These are phyloP conservation scores for Coracopsis vasa DNA, from an alignment of 2,113 vertebrate species.

Conservation along the genomic window DNA sequence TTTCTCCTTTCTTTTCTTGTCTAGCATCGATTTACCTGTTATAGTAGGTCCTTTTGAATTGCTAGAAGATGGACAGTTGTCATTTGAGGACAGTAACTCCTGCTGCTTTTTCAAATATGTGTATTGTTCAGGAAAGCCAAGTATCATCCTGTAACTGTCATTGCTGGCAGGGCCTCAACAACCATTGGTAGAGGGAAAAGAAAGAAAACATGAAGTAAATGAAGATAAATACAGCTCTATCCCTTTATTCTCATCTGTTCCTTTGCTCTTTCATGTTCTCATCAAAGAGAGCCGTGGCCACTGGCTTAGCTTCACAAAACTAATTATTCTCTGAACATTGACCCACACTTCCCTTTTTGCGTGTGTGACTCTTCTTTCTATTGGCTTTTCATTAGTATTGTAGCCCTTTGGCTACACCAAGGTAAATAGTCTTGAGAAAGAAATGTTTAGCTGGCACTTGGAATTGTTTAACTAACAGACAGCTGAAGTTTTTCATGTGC, in stretches of 20 bases:
- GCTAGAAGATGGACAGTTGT: neutral
- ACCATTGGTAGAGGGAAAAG: neutral
- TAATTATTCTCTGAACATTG: neutral
- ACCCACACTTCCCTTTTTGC: neutral
- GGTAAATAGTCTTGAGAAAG: slow-evolving; percentile 22
- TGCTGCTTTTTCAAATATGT: neutral
- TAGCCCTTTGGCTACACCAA: neutral
- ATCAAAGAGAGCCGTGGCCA: neutral
- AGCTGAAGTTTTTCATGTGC: neutral
- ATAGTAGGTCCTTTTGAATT: neutral
- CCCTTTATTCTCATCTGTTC: neutral
- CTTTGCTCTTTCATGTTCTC: neutral
- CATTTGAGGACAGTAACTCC: neutral
- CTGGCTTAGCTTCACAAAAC: slow-evolving; percentile 13
- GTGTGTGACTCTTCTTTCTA: neutral
- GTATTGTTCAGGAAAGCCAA: neutral
- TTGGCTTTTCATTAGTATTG: neutral
- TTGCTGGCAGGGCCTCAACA: neutral
- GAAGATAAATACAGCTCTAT: neutral
- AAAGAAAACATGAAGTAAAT: neutral
- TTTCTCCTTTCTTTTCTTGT: neutral
- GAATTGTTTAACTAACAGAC: neutral
- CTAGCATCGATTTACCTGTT: neutral
- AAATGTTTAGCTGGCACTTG: neutral
- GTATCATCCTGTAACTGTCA: neutral